Conservation (phyloP, 2,888 invertebrate genomes). For the Limenitis camilla region DNA sequence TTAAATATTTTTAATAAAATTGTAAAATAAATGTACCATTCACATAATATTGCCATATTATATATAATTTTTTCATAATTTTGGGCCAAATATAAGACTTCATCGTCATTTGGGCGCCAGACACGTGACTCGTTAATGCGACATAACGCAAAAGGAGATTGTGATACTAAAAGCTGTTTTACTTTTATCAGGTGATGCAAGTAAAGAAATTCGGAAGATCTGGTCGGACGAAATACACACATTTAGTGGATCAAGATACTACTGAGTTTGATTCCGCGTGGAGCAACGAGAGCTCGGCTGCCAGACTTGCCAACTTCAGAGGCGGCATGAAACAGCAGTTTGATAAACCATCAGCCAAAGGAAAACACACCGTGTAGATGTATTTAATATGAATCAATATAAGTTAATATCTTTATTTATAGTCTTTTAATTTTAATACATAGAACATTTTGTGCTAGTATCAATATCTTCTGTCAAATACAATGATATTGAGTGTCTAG, state of each 20-base stretch:
- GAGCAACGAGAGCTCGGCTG: slow-evolving; percentile 86
- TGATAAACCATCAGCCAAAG: slow-evolving; percentile 83
- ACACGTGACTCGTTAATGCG: too few relatives aligned
- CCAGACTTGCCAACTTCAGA: slow-evolving; percentile 78
- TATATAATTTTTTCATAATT: too few relatives aligned
- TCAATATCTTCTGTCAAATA: too few relatives aligned
- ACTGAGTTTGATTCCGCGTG: slow-evolving; percentile 98
- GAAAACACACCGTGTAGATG: slow-evolving; percentile 36
- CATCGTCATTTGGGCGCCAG: too few relatives aligned
- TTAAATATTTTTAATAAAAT: too few relatives aligned
- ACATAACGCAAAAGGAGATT: not conserved
- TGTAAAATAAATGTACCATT: too few relatives aligned
- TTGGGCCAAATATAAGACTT: too few relatives aligned
- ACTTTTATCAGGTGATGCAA: slow-evolving; percentile 89
- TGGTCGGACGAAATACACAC: slow-evolving; percentile 98
- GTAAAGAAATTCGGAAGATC: slow-evolving; percentile 99
- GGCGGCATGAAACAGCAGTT: slow-evolving; percentile 96
- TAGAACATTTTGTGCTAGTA: too few relatives aligned
- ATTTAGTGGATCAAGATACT: slow-evolving; percentile 98
- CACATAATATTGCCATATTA: too few relatives aligned
- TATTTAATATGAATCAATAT: not conserved
- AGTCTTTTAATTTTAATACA: not conserved
- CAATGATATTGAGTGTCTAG: too few relatives aligned
- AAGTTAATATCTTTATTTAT: not conserved
- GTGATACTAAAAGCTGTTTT: not conserved